These are phyloP conservation scores for Monoplex corrugatus DNA, from an alignment of 2,888 invertebrate genomes.

Conservation along the genomic window DNA sequence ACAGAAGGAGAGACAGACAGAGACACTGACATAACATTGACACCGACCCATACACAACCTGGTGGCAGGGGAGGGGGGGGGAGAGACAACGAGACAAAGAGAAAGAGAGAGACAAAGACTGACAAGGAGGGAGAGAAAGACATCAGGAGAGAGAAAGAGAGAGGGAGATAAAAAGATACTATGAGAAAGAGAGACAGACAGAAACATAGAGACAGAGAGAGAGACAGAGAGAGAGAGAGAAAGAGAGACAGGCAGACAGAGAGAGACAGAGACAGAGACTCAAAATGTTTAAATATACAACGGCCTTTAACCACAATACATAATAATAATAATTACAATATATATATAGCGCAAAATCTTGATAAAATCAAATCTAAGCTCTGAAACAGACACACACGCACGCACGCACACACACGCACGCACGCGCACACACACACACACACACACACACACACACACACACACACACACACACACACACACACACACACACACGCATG, in stretches of 20 bases:
- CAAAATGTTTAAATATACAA: too few species aligned
- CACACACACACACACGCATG: conserved; percentile 6
- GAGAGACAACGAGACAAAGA: background rate
- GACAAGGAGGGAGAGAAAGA: background rate
- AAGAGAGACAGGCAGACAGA: background rate
- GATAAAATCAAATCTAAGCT: too few species aligned
- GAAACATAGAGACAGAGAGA: background rate
- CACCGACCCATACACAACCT: too few species aligned
- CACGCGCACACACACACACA: background rate
- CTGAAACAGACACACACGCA: too few species aligned
- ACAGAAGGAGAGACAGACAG: too few species aligned
- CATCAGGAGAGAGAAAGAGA: background rate
- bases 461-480: background rate
- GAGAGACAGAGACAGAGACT: background rate
- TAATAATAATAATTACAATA: too few species aligned
- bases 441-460: background rate
- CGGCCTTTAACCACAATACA: too few species aligned
- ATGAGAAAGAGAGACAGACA: background rate
- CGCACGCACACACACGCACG: too few species aligned
- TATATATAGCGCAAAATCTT: too few species aligned
- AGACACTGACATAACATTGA: too few species aligned
- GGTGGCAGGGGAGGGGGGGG: too few species aligned
- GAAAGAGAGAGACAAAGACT: too few species aligned
- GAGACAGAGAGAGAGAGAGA: conserved; percentile 26
- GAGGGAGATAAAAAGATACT: background rate